These are phyloP conservation scores for Rhinogobio ventralis DNA, from an alignment of 2,797 vertebrate genomes.

Conservation along the genomic window DNA sequence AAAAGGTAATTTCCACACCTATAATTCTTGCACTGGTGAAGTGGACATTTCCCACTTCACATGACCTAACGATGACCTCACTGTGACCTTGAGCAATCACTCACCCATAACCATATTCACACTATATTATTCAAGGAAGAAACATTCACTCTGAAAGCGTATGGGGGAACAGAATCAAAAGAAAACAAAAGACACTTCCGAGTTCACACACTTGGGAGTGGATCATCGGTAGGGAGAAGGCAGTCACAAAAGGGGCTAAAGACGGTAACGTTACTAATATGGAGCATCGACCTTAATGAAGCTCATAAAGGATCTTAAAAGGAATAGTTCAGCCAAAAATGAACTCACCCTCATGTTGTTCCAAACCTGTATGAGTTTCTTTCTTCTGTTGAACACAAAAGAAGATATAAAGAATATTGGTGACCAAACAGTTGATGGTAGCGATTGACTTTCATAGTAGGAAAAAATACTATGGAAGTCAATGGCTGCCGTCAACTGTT, in stretches of 20 bases:
- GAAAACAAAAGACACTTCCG: slow-evolving; percentile 51
- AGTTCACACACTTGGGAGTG: slow-evolving; percentile 44
- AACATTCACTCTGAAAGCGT: slow-evolving; percentile 40
- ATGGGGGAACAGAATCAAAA: slow-evolving; percentile 9
- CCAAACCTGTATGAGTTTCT: too few species aligned
- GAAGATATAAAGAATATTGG: too few species aligned
- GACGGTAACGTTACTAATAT: not conserved
- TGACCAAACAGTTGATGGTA: not conserved
- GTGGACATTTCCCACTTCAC: slow-evolving; percentile 25
- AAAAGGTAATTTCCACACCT: slow-evolving; percentile 36
- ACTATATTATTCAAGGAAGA: slow-evolving; percentile 15
- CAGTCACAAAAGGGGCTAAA: not conserved
- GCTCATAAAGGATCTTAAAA: not conserved
- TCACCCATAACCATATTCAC: slow-evolving; percentile 37
- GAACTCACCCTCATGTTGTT: not conserved
- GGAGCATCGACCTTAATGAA: not conserved
- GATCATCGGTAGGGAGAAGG: not conserved
- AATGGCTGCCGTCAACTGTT: not conserved
- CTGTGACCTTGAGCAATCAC: slow-evolving; percentile 35
- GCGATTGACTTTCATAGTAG: not conserved
- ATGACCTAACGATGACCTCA: slow-evolving; percentile 46
- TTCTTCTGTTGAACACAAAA: too few species aligned
- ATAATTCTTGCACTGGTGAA: slow-evolving; percentile 6
- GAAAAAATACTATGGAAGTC: not conserved
- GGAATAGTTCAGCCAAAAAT: not conserved